Base-by-base conservation (phyloP, 2,888 invertebrate species). In the Trichacis sp. region DNA sequence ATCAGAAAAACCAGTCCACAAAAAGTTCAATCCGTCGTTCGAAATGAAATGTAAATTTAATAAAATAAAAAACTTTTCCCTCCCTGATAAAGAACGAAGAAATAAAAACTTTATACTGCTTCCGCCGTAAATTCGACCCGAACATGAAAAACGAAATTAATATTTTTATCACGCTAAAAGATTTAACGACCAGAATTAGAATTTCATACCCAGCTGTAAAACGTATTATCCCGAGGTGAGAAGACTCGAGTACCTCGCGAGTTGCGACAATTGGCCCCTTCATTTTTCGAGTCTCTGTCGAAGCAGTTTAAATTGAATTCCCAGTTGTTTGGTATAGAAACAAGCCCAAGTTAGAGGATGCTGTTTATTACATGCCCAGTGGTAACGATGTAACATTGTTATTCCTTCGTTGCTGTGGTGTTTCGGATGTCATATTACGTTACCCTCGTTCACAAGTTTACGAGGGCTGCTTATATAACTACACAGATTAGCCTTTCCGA, bases 311-410 rank as follows among this genome's bases (percentile, higher is more conserved):
- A 49, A 49, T 49, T 19, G 18, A 17, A 33, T 49, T 17, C 17
- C 18, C 17, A 4, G 46, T 12, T 46, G 36, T 36, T 48, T 48
- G 48, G 2, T 14, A 33, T 48, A 18, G 48, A 17, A 48, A 33
- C 48, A 48, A 48, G 15, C 15, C 14, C 29, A 33, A 48, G 48
- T 48, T 48, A 48, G 48, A 11, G 33, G 14, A 48, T 15, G 48
- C 17, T 48, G 29, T 48, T 24, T 48, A 48, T 48, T 48, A 33
- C 48, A 48, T 33, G 45, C 9, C 33, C 17, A 33, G 30, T 49
- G 12, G 49, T 49, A 48, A 49, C 49, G 49, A 49, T 49, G 36
- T 49, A 49, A 49, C 49, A 36, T 49, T 49, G 49, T 49, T 49
- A 49, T 49, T 49, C 36, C 49, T 49, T 49, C 36, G 49, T 14